These are phyloP conservation scores for Calliopsis andreniformis DNA, from an alignment of 1,140 invertebrate genomes.

Conservation along the genomic window DNA sequence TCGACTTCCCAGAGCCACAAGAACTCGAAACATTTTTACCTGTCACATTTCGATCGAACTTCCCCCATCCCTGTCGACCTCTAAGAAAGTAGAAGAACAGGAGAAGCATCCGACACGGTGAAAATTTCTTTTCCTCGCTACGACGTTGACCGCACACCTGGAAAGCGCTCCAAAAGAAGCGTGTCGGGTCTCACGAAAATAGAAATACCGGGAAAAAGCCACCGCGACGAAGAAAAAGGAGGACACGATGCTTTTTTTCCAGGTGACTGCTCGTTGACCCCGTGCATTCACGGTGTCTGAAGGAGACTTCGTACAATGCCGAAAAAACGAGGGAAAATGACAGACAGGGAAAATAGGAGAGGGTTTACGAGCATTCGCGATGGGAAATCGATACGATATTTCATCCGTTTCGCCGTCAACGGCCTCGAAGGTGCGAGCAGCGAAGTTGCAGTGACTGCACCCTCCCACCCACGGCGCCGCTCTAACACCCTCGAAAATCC, in stretches of 20 bases:
- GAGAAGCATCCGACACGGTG: slow-evolving; percentile 30
- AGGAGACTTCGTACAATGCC: slow-evolving; percentile 22
- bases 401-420: slow-evolving; percentile 72
- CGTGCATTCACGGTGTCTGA: slow-evolving; percentile 5
- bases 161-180: slow-evolving; percentile 26
- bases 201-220: slow-evolving; percentile 18
- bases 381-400: slow-evolving; percentile 77
- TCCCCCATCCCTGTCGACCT: slow-evolving; percentile 8
- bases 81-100: slow-evolving; percentile 15
- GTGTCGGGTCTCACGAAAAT: slow-evolving; percentile 4
- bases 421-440: slow-evolving; percentile 54
- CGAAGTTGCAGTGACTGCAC: slow-evolving; percentile 26
- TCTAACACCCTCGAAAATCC: slow-evolving; percentile 62
- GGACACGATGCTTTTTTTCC: background rate
- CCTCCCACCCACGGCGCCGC: slow-evolving; percentile 26
- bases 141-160: slow-evolving; percentile 35
- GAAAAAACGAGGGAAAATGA: slow-evolving; percentile 2
- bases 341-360: slow-evolving; percentile 13
- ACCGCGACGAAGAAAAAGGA: slow-evolving; percentile 1
- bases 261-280: slow-evolving; percentile 27
- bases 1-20: slow-evolving; percentile 4
- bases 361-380: slow-evolving; percentile 52
- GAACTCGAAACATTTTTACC: slow-evolving; percentile 12
- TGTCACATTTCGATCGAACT: background rate
- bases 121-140: slow-evolving; percentile 16